Base-by-base conservation (phyloP, 2,888 invertebrate species). In the Drosophila koepferae region DNA sequence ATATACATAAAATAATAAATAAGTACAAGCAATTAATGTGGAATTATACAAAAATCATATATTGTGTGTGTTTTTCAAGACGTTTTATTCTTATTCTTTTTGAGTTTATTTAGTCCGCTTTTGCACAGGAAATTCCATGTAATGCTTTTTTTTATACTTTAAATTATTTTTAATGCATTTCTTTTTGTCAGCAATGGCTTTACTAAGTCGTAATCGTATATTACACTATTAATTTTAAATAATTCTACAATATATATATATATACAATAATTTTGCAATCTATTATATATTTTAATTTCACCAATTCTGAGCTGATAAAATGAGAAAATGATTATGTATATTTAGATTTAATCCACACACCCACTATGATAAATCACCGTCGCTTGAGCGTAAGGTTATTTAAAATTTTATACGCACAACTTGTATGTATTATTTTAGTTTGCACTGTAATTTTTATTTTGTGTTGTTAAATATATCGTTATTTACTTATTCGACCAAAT, bases 381-480 rank as follows among this genome's bases (percentile, higher is more conserved):
- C 49, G 31, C 10, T 18, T 51, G 34, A 34, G 38, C 31, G 36
- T 1, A 31, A 49, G 54, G 67, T 48, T 67, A 77, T 59, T 64
- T 78, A 76, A 74, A 77, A 64, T 81, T 77, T 81, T 67, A 63
- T 77, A 72, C 51, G 81, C 77, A 81, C 77, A 72, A 76, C 48
- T 67, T 86, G 85, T 90, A 86, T 86, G 90, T 88, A 89, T 86
- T 90, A 90, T 81, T 90, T 89, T 86, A 81, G 72, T 72, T 77
- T 81, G 89, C 90, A 86, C 82, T 81, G 80, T 89, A 74, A 77
- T 89, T 84, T 87, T 91, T 89, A 90, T 82, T 85, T 89, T 90
- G 82, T 89, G 91, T 89, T 91, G 91, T 89, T 89, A 89, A 89
- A 89, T 89, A 89, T 90, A 89, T 91, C 89, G 91, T 89, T 89